Evolutionary conservation across 2,113 vertebrate genomes (phyloP), one percentile per base, ranked within the genome.

Genomic region (Ictalurus furcatus): DNA sequence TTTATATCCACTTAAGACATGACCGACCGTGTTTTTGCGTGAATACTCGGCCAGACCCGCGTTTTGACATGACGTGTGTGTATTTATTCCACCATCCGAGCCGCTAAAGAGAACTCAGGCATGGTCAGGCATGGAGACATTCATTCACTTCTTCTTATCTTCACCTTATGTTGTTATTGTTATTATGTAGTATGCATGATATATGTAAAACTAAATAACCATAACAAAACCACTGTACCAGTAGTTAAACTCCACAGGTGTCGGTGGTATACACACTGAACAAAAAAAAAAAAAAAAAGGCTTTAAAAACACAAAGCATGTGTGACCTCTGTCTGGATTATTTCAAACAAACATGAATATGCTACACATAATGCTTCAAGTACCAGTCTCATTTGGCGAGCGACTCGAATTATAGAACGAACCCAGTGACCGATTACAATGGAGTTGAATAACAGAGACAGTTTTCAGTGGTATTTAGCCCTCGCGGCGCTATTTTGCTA

Each of bases 401-500:
- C 69, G 40, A 59, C 86, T 84, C 79, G 30, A 80, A 69, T 84
- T 48, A 88, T 30, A 86, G 79, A 84, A 84, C 56, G 8, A 85
- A 88, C 83, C 19, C 81, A 58, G 69, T 79, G 84, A 88, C 84
- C 86, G 52, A 86, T 30, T 73, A 85, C 48, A 73, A 85, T 73
- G 76, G 85, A 80, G 74, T 67, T 87, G n/a, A 61, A 71, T 76
- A 85, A 79, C 73, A 86, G 63, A 63, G 19, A n/a, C 17, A 28
- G 23, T 54, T 48, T 81, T 59, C 85, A 80, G 48, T 44, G 84
- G 65, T 80, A 85, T 83, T 83, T 44, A 59, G 58, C 73, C 86
- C 83, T 87, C 76, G 37, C 69, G 85, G 74, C 54, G 83, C 84
- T 89, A 85, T 89, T 89, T 82, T 85, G 63, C 81, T 84, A 52